Base-by-base conservation (phyloP, 35 echinoderm and acorn worm genomes). In the Hemicentrotus pulcherrimus region DNA sequence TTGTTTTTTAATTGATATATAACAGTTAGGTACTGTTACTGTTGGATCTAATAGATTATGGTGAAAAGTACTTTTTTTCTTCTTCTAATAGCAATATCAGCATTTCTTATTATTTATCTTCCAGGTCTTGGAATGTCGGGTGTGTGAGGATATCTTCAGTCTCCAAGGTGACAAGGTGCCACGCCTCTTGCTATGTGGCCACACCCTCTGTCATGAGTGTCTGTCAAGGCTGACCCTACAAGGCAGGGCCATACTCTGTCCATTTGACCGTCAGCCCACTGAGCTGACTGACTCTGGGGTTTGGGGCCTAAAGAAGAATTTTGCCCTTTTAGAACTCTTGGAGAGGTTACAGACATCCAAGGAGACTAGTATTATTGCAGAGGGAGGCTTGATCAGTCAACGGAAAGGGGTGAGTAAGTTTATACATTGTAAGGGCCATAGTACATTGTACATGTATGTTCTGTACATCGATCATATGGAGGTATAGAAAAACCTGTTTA, bases 241-340 rank as follows among this genome's bases (percentile, higher is more conserved):
- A 32, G 98, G 96, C 45, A 60, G 95, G 18, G 61, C 95, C n/a
- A 22, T 99, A 0, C 95, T 96, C 13, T 99, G 98, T 95, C 98
- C 98, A 50, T 96, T 97, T 94, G 98, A 99, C 86, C 71, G 98
- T 19, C 98, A 99, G 85, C 94, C 95, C 22, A 99, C 98, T 24
- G 92, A 96, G n/a, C 94, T 99, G 46, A 95, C 48, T 5, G 98
- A 99, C 94, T 99, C 98, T 10, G 98, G 98, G 13, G 95, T 99
- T 9, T 97, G 96, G 96, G 98, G 98, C 19, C 95, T 99, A 13
- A 99, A 99, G 96, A 99, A 99, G 95, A 99, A 99, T 86, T 99
- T 99, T 99, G 98, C 98, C 14, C 86, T 99, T 1, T 59, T 99
- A 59, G 98, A 99, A 58, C 95, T 99, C 10, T 89, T 99, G n/a